These are phyloP conservation scores for Poecilia wingei DNA, from an alignment of 2,797 vertebrate genomes.

Conservation along the genomic window DNA sequence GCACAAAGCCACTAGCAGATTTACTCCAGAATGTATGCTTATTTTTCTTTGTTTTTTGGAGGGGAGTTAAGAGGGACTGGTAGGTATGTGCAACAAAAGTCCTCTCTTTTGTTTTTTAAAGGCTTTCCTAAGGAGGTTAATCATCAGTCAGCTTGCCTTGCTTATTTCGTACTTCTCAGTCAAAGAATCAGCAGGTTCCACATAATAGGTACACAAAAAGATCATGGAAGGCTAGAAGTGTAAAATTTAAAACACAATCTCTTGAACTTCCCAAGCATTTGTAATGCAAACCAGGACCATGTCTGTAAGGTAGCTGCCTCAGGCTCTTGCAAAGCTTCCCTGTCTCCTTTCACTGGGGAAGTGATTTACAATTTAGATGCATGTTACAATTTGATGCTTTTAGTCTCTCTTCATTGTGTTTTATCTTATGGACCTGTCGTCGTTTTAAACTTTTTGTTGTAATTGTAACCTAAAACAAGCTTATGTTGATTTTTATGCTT, in stretches of 20 bases:
- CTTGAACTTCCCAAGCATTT: neutral
- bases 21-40: neutral
- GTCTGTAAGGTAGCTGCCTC: neutral
- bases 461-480: constrained; percentile 10
- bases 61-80: too few relatives aligned
- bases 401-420: neutral
- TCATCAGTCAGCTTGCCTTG: neutral
- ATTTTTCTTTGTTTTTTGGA: neutral
- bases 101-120: neutral
- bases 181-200: neutral
- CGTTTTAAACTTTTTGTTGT: constrained; percentile 20
- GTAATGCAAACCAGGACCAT: constrained; percentile 1
- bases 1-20: neutral
- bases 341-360: neutral
- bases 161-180: neutral
- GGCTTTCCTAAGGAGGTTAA: neutral
- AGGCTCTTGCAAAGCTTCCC: constrained; percentile 1
- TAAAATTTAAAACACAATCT: neutral
- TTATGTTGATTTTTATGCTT: neutral
- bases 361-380: constrained; percentile 6
- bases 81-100: neutral
- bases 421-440: neutral
- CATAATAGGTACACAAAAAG: neutral
- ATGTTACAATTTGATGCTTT: constrained; percentile 5
- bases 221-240: neutral